Evolutionary conservation across 2,888 invertebrate species (phyloP).

Genomic region (Stenurella melanura): DNA sequence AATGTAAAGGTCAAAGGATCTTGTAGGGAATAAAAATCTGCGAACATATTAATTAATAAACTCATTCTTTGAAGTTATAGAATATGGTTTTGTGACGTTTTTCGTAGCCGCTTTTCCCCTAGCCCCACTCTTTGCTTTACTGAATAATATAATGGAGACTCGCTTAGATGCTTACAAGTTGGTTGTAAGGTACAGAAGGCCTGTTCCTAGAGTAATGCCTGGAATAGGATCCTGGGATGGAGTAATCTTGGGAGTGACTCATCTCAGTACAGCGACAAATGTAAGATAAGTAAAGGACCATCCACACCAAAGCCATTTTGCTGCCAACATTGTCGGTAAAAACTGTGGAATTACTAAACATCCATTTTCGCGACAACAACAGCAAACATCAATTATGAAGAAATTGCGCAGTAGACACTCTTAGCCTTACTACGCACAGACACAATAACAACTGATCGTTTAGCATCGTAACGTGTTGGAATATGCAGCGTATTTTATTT

Average conservation of each 20-base stretch:
- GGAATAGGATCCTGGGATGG: conserved; percentile 64
- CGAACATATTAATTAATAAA: neutral
- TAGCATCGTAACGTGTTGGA: too few relatives aligned
- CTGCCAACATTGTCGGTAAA: too few relatives aligned
- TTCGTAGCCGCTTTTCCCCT: conserved; percentile 81
- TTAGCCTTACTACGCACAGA: too few relatives aligned
- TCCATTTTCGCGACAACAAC: too few relatives aligned
- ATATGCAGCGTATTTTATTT: too few relatives aligned
- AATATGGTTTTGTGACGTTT: conserved; percentile 80
- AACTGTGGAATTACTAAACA: too few relatives aligned
- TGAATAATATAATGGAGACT: conserved; percentile 79
- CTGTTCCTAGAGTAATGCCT: conserved; percentile 55
- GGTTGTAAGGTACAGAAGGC: conserved; percentile 57
- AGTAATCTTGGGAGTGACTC: conserved; percentile 60
- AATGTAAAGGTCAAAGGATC: too few relatives aligned
- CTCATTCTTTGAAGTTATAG: conserved; percentile 73
- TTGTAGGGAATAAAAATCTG: too few relatives aligned
- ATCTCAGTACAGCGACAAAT: conserved; percentile 62
- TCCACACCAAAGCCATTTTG: too few relatives aligned
- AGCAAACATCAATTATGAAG: too few relatives aligned
- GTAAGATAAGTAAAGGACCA: conserved; percentile 50
- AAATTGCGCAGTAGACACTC: too few relatives aligned
- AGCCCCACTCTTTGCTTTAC: conserved; percentile 78
- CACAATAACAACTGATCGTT: too few relatives aligned
- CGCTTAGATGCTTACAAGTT: conserved; percentile 64